Percentiles rank a stretch among this genome's conserved stretches.
phyloP scores from a whole-genome alignment of 2,113 vertebrate genomes.

The Nettapus auritus region DNA sequence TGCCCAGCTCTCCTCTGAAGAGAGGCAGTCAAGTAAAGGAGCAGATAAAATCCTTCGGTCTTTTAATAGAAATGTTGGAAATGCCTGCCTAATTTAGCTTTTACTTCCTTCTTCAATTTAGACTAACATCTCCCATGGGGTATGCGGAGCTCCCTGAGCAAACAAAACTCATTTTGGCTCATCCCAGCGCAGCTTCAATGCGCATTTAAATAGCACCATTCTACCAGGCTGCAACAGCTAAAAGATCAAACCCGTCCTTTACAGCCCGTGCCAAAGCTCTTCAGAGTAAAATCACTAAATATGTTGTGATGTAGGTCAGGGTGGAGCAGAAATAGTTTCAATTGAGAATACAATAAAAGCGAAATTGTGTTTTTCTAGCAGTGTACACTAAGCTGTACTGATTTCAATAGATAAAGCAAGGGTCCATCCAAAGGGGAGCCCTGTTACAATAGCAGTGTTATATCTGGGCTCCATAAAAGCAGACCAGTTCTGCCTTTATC shows the following conservation, averaged over 20 bases:
- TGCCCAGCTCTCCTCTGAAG: background rate
- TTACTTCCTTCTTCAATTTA: slow-evolving; percentile 51
- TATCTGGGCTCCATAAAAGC: background rate
- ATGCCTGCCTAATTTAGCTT: slow-evolving; percentile 56
- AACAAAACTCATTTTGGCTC: background rate
- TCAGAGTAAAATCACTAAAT: background rate
- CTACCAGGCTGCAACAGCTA: background rate
- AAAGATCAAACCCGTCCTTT: background rate
- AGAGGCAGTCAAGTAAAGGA: background rate
- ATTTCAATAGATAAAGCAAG: background rate
- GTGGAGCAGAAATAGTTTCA: background rate
- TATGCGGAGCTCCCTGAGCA: background rate
- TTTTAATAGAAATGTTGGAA: slow-evolving; percentile 50
- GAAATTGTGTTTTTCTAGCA: background rate
- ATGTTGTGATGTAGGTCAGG: background rate
- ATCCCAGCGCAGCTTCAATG: background rate
- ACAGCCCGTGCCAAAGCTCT: background rate
- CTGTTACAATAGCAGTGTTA: background rate
- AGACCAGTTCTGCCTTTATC: background rate
- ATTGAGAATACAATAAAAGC: background rate
- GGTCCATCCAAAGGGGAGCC: background rate
- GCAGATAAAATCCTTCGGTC: slow-evolving; percentile 34
- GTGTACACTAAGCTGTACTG: background rate
- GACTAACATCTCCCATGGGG: slow-evolving; percentile 14
- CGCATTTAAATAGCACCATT: background rate